These are phyloP conservation scores for Aldabrachelys gigantea DNA, from an alignment of 2,113 vertebrate species.

Conservation along the genomic window DNA sequence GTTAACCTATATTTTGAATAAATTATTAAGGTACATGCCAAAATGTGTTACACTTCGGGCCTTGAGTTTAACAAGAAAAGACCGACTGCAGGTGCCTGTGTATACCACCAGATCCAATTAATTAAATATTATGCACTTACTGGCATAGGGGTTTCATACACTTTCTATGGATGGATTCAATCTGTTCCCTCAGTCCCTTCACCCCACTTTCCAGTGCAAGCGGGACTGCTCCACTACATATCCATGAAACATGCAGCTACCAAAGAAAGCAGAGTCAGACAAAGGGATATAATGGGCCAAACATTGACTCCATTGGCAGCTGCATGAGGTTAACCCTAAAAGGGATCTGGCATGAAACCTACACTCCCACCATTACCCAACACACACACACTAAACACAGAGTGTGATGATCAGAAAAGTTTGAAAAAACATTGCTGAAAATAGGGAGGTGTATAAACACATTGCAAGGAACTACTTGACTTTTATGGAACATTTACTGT, in stretches of 20 bases:
- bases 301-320: constrained; percentile 5
- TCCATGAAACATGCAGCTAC: constrained; percentile 56
- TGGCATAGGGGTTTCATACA: constrained; percentile 54
- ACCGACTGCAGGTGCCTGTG: constrained; percentile 51
- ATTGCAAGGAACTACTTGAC: constrained; percentile 54
- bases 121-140: constrained; percentile 46
- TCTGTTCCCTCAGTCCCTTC: constrained; percentile 42
- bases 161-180: constrained; percentile 55
- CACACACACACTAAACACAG: constrained; percentile 27
- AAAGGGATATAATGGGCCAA: constrained; percentile 11
- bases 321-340: constrained; percentile 24
- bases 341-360: constrained; percentile 16
- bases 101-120: constrained; percentile 48
- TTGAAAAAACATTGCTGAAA: constrained; percentile 59
- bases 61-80: constrained; percentile 48
- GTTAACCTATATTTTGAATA: constrained; percentile 51
- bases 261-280: constrained; percentile 43
- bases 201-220: constrained; percentile 41
- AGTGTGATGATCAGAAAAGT: constrained; percentile 49
- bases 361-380: background rate
- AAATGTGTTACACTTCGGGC: constrained; percentile 33
- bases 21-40: constrained; percentile 63
- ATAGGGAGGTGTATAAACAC: constrained; percentile 39
- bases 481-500: constrained; percentile 67
- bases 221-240: constrained; percentile 61